Evolutionary conservation across 1,140 invertebrate genomes (phyloP).

Genomic region (Drosophila teissieri): DNA sequence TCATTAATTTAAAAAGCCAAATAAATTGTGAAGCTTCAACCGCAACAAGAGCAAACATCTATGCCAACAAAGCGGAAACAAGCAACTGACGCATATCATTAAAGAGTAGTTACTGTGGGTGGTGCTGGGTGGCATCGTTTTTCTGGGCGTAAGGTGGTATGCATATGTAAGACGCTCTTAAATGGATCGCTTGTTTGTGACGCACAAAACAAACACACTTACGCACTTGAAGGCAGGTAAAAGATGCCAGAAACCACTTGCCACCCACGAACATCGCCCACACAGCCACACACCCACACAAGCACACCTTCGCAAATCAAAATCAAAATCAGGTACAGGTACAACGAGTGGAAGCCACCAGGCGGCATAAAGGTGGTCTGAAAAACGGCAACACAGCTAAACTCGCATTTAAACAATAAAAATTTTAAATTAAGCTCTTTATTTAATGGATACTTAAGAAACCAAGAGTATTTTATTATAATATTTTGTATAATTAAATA

Average conservation of each 20-base stretch:
- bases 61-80: slow-evolving; percentile 41
- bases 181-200: slow-evolving; percentile 52
- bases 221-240: slow-evolving; percentile 11
- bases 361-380: not conserved
- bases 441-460: no score
- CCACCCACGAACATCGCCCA: not conserved
- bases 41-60: slow-evolving; percentile 39
- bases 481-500: no score
- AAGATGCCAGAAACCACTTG: slow-evolving; percentile 2
- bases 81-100: slow-evolving; percentile 51
- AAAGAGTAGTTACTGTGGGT: slow-evolving; percentile 42
- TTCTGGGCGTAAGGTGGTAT: slow-evolving; percentile 2
- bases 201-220: slow-evolving; percentile 22
- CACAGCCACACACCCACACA: not conserved
- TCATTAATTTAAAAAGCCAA: slow-evolving; percentile 78
- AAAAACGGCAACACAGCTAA: not conserved
- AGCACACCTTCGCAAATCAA: slow-evolving; percentile 8
- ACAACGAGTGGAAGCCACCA: slow-evolving; percentile 14
- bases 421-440: no score
- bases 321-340: not conserved
- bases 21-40: slow-evolving; percentile 57
- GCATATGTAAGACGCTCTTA: slow-evolving; percentile 36
- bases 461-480: no score
- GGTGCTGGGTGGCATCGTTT: not conserved
- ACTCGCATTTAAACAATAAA: not conserved